phyloP scores from a whole-genome alignment of 2,888 invertebrate species.

The Phaedon cochleariae region DNA sequence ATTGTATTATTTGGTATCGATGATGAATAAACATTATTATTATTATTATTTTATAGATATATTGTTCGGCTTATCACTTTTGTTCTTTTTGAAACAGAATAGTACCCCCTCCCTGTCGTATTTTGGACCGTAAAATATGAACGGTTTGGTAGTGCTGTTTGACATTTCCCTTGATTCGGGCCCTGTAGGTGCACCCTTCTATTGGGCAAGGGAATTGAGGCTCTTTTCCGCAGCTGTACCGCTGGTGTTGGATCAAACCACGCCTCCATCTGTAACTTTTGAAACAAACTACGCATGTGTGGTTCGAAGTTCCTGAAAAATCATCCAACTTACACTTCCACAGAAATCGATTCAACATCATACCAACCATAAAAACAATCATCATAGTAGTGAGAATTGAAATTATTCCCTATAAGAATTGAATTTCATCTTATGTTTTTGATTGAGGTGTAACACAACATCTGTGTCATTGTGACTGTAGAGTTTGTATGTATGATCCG shows the following conservation, averaged over 20 bases:
- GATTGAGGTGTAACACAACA: too few relatives aligned
- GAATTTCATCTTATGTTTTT: too few relatives aligned
- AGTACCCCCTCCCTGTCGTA: not conserved
- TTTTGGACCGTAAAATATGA: not conserved
- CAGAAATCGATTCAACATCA: not conserved
- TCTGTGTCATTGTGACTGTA: too few relatives aligned
- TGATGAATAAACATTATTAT: too few relatives aligned
- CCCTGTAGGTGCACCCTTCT: not conserved
- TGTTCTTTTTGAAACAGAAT: too few relatives aligned
- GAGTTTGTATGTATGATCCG: too few relatives aligned
- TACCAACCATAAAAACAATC: too few relatives aligned
- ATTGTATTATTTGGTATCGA: too few relatives aligned
- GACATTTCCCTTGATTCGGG: not conserved
- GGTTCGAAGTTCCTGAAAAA: not conserved
- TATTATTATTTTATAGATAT: too few relatives aligned
- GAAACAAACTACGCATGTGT: not conserved
- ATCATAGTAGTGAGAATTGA: too few relatives aligned
- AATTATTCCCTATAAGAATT: too few relatives aligned
- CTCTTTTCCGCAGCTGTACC: constrained; percentile 43
- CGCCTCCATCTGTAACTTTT: not conserved
- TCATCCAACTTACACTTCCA: not conserved
- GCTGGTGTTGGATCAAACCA: constrained; percentile 15
- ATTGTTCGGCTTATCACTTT: too few relatives aligned
- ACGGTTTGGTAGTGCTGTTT: not conserved
- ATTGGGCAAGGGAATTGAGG: constrained; percentile 30